Base-by-base conservation (phyloP, 2,888 invertebrate genomes). In the Morinoia aosen region DNA sequence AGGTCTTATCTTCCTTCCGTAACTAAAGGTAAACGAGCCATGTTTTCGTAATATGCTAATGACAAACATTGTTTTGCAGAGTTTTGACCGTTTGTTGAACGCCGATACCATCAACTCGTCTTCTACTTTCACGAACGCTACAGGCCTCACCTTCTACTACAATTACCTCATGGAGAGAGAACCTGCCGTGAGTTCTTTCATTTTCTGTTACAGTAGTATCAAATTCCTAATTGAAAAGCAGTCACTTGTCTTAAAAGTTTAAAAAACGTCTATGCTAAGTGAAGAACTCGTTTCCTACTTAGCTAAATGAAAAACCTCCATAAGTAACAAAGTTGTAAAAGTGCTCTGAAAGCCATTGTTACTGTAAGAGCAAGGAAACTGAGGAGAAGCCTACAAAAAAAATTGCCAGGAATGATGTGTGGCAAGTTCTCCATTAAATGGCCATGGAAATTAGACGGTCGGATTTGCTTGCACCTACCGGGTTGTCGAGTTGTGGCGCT, bases 91-190 rank as follows among this genome's bases (percentile, higher is more conserved):
- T 0, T 97, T 99, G 0, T 97, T 99, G 88, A 98, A 98, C 97
- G 98, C 98, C 40, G 98, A 98, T 97, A 97, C 98, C 95, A 98
- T 97, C 94, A 97, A 97, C 88, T 96, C 97, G 97, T 97, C 97
- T 95, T 98, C 98, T 0, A 97, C 98, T 33, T 98, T 98, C 97
- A 98, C 98, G 96, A 98, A 98, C 97, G 97, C 98, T 96, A 98
- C 98, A 4, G 98, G 98, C 0, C 98, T 98, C 96, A 97, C 98
- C 57, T 98, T 98, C 97, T 98, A 98, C 97, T 98, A 98, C 97
- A 98, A 98, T 97, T 98, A 98, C 97, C 97, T 99, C 40, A 97
- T 98, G 95, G 98, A 98, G 0, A 97, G 98, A 95, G 98, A 98
- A 95, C 97, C 97, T 5, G 58, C 96, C 95, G 96, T 95, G 39